Conservation (phyloP, 30 jellyfish, hydroid and myxozoan species). For the Cassiopea xamachana region DNA sequence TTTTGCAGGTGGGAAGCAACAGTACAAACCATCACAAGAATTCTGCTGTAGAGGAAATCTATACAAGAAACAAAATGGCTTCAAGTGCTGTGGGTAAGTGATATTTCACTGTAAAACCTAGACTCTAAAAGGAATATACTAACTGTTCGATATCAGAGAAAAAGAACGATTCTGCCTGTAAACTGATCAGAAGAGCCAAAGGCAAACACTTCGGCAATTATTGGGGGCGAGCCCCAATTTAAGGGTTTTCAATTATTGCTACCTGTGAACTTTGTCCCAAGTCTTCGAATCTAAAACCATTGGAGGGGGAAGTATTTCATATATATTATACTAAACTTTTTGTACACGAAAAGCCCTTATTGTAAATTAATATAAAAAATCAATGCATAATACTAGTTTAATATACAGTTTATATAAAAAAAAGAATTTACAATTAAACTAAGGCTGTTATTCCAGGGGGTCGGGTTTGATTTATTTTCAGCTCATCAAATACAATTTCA, state of each 20-base stretch:
- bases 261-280: neutral
- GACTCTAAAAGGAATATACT: neutral
- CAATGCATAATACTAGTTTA: no score
- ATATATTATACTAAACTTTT: no score
- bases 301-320: no score
- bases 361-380: no score
- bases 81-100: conserved; percentile 29
- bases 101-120: neutral
- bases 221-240: neutral
- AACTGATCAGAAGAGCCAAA: no score
- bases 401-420: no score
- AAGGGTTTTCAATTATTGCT: neutral
- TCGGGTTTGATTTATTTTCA: no score
- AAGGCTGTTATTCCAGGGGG: no score
- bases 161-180: no score
- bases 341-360: no score
- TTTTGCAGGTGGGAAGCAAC: conserved; percentile 24
- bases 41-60: conserved; percentile 25
- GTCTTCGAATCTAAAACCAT: neutral
- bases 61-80: neutral
- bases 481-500: no score
- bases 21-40: neutral
- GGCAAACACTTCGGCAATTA: neutral
- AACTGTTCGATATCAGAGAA: neutral
- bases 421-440: no score